phyloP scores from a whole-genome alignment of 2,113 vertebrate species.

The Lipophrys pholis region DNA sequence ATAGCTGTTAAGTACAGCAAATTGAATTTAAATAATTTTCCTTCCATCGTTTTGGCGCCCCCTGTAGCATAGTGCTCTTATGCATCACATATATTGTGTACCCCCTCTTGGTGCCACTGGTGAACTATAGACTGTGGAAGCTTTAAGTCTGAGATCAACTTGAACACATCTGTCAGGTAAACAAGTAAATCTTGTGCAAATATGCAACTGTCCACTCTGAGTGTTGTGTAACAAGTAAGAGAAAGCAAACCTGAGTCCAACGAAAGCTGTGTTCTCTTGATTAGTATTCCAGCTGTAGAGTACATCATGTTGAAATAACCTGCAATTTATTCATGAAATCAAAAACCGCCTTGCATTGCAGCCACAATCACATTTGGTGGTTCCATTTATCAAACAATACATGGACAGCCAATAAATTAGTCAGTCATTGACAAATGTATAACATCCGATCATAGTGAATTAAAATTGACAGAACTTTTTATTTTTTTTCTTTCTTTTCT shows the following conservation, averaged over 20 bases:
- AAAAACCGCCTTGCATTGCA: conserved; percentile 76
- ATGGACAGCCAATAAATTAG: conserved; percentile 1
- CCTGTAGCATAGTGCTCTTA: too few species aligned
- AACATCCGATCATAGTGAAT: too few species aligned
- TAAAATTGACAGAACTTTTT: too few species aligned
- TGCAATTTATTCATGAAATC: conserved; percentile 83
- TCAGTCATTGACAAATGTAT: background rate
- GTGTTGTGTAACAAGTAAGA: background rate
- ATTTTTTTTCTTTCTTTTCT: too few species aligned
- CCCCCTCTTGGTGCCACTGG: too few species aligned
- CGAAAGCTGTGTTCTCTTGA: conserved; percentile 41
- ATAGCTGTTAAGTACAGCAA: too few species aligned
- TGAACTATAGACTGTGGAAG: too few species aligned
- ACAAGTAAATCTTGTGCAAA: background rate
- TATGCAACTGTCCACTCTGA: background rate
- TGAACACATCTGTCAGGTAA: background rate
- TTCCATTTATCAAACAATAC: conserved; percentile 68
- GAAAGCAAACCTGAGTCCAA: background rate
- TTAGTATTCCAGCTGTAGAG: conserved; percentile 76
- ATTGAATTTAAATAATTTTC: too few species aligned
- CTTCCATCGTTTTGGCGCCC: too few species aligned
- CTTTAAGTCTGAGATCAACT: background rate
- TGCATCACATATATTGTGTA: too few species aligned
- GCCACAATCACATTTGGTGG: conserved; percentile 77
- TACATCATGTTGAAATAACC: conserved; percentile 75